Evolutionary conservation across 2,113 vertebrate genomes (phyloP).

Genomic region (Mionectes macconnelli): DNA sequence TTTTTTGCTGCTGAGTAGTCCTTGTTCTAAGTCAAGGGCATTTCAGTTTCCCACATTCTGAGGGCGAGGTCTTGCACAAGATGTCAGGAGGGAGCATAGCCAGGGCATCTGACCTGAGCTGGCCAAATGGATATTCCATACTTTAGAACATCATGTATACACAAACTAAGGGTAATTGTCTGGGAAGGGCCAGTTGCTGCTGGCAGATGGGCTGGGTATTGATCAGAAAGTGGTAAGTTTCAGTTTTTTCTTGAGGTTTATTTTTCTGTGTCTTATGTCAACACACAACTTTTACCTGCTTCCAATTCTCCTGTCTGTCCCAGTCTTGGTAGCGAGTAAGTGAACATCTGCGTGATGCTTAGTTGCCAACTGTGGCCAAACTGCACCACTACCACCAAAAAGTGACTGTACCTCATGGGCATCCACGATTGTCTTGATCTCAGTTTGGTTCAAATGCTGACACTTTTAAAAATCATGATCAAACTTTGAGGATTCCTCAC

Average conservation of each 20-base stretch:
- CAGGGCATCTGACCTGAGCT: not conserved
- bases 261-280: not conserved
- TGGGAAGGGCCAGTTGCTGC: not conserved
- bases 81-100: not conserved
- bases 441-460: not conserved
- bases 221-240: not conserved
- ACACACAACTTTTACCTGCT: not conserved
- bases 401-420: not conserved
- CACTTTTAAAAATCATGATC: not conserved
- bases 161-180: not conserved
- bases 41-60: not conserved
- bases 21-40: not conserved
- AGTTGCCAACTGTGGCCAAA: not conserved
- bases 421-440: not conserved
- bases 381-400: not conserved
- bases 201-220: not conserved
- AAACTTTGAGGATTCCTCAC: not conserved
- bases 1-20: not conserved
- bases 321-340: not conserved
- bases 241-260: not conserved
- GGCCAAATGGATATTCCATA: not conserved
- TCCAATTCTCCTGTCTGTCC: not conserved
- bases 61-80: accelerated
- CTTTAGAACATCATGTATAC: too few species aligned
- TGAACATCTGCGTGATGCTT: accelerated